Conservation (phyloP, 2,113 vertebrate species). For the Protobothrops flavoviridis region DNA sequence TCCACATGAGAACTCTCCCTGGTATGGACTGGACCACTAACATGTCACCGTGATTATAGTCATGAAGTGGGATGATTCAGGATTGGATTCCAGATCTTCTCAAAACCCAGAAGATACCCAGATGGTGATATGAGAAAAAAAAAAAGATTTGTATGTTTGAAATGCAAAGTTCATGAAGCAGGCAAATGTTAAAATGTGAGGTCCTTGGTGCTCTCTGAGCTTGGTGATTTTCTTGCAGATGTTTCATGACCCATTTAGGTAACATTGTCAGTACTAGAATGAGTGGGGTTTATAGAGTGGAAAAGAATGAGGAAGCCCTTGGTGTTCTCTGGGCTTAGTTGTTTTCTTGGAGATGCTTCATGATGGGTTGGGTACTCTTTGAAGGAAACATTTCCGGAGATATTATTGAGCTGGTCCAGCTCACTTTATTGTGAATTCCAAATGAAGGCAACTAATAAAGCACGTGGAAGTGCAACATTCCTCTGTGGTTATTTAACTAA, state of each 20-base stretch:
- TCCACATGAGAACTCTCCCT: neutral
- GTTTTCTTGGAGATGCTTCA: neutral
- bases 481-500: neutral
- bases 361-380: neutral
- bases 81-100: neutral
- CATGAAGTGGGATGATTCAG: neutral
- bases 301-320: no score
- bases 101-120: neutral
- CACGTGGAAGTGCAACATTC: neutral
- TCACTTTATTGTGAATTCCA: neutral
- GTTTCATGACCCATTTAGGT: no score
- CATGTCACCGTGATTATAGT: no score
- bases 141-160: neutral
- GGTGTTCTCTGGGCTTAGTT: no score
- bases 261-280: no score
- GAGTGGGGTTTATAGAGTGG: no score
- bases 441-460: neutral
- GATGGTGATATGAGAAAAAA: neutral
- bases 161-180: neutral
- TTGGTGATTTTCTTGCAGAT: no score
- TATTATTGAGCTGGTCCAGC: neutral
- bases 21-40: neutral
- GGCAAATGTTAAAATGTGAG: neutral
- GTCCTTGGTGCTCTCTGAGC: neutral
- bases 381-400: neutral